Evolutionary conservation across 2,888 invertebrate species (phyloP), one percentile per base, ranked within the genome.

Genomic region (Piscicola geometra): DNA sequence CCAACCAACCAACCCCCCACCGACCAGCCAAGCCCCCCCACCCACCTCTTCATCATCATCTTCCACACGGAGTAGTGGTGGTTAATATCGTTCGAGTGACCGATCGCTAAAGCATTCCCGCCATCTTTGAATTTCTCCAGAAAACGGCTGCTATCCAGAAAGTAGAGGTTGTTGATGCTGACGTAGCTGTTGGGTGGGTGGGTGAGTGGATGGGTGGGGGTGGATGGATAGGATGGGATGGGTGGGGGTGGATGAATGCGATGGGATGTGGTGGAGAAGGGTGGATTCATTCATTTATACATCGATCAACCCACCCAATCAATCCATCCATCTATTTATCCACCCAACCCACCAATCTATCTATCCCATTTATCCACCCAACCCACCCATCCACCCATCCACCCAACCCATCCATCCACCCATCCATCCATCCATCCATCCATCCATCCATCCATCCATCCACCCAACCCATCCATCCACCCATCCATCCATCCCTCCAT

Each of bases 61-160:
- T 68, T 76, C 84, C 84, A 84, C 77, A 84, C 81, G 41, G 78
- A 75, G 56, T 81, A 78, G 72, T 82, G 81, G 35, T 82, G 78
- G n/a, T 81, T 82, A 32, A 83, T 78, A 76, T 82, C 82, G 67
- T 82, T 81, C 15, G 84, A 82, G 72, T 85, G 85, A 60, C 83
- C 84, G 78, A 85, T 82, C 47, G 81, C 80, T n/a, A 83, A 79
- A n/a, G 25, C 18, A 12, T n/a, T 77, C 9, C 79, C 79, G 69
- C 82, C 82, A 66, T 81, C 81, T 41, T 80, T 79, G 69, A 83
- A 81, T 75, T 81, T 82, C 18, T 81, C 80, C 73, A 82, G 76
- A 12, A 82, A 84, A 35, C 80, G 76, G 66, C 79, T 78, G 3
- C 82, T 81, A 67, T 83, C 82, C 2, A 85, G 79, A 36, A 81